A percentile compares a stretch with the other conserved stretches of the same genome.
phyloP scores from a whole-genome alignment of 2,888 invertebrate species.

The Sarcophaga carnaria region DNA sequence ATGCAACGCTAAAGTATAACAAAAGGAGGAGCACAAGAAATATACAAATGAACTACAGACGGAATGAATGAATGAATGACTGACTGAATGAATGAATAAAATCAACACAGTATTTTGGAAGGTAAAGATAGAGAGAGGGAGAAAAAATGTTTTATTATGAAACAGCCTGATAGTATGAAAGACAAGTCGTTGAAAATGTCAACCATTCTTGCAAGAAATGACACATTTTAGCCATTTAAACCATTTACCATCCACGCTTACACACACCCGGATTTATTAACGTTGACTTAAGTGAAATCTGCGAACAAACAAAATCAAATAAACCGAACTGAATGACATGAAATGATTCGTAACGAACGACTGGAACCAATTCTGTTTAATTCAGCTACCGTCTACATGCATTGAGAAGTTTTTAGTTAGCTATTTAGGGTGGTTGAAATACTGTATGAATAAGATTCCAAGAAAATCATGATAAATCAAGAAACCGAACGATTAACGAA shows the following conservation, averaged over 20 bases:
- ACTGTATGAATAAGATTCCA: too few species aligned
- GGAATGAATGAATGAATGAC: slow-evolving; percentile 26
- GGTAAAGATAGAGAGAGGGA: background rate
- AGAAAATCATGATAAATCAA: too few species aligned
- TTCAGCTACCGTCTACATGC: slow-evolving; percentile 2
- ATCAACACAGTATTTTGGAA: background rate
- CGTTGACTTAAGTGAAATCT: background rate
- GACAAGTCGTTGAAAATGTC: slow-evolving; percentile 57
- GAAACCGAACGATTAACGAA: too few species aligned
- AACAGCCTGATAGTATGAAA: slow-evolving; percentile 24
- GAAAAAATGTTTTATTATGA: slow-evolving; percentile 21
- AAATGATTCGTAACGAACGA: slow-evolving; percentile 23
- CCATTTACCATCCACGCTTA: background rate
- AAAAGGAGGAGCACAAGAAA: background rate
- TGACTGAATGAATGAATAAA: slow-evolving; percentile 3
- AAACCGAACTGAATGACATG: slow-evolving; percentile 12
- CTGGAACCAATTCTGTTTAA: slow-evolving; percentile 30
- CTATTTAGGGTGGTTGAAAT: too few species aligned
- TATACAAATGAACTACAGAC: background rate
- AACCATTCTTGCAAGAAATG: slow-evolving; percentile 29
- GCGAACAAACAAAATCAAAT: slow-evolving; percentile 16
- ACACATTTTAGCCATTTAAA: background rate
- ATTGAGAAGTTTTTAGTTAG: background rate
- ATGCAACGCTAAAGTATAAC: slow-evolving; percentile 16
- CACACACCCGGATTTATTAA: background rate